These are phyloP conservation scores for Coenonympha glycerion DNA, from an alignment of 2,888 invertebrate genomes.

Conservation along the genomic window DNA sequence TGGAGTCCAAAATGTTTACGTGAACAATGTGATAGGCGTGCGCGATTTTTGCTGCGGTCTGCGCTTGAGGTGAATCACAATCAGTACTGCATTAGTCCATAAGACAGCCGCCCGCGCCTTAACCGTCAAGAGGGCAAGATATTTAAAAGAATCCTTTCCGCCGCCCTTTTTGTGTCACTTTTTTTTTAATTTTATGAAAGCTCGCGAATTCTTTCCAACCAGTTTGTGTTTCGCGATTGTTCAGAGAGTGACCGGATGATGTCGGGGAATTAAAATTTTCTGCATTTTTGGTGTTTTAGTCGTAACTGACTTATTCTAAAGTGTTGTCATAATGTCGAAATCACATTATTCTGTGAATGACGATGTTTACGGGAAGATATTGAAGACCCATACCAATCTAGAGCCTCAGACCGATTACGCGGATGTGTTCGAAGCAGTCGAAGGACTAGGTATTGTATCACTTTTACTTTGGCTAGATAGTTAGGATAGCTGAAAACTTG, in stretches of 20 bases:
- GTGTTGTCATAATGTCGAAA: slow-evolving; percentile 41
- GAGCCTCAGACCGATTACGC: slow-evolving; percentile 54
- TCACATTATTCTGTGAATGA: slow-evolving; percentile 67
- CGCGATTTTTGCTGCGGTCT: slow-evolving; percentile 65
- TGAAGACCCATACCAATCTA: slow-evolving; percentile 49
- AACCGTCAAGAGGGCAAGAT: slow-evolving; percentile 45
- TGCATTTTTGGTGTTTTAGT: neutral
- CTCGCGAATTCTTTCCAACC: slow-evolving; percentile 36
- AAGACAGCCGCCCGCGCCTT: slow-evolving; percentile 68
- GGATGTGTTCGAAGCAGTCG: slow-evolving; percentile 61
- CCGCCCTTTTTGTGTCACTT: slow-evolving; percentile 48
- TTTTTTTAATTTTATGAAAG: slow-evolving; percentile 30
- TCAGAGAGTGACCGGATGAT: neutral
- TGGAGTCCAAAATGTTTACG: slow-evolving; percentile 56
- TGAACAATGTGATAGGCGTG: slow-evolving; percentile 62
- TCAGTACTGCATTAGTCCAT: slow-evolving; percentile 71
- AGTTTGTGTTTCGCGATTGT: slow-evolving; percentile 38
- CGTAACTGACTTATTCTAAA: neutral
- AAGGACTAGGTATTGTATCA: slow-evolving; percentile 55
- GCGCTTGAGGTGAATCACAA: slow-evolving; percentile 70
- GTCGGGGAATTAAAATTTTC: neutral
- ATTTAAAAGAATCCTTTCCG: slow-evolving; percentile 68
- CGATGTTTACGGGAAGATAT: slow-evolving; percentile 66
- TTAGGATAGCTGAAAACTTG: neutral
- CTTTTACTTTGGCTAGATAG: neutral